A percentile compares a stretch with the other conserved stretches of the same genome.
Conservation (phyloP, 2,113 vertebrate species). For the Tor tambroides region DNA sequence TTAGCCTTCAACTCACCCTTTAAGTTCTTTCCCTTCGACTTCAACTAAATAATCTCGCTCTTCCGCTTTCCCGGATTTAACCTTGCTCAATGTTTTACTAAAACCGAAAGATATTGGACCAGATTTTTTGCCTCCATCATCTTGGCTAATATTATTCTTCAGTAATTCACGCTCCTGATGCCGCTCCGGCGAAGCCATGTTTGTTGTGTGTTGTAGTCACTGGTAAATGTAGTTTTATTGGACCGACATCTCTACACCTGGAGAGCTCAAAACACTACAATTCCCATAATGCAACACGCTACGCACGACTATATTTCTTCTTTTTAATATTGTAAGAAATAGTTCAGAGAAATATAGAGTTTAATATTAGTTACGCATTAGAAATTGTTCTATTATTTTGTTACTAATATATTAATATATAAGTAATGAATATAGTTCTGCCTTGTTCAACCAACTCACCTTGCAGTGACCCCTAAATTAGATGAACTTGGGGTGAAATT, state of each 20-base stretch:
- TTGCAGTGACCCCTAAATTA: not conserved
- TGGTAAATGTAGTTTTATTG: conserved; percentile 69
- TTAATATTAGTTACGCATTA: not conserved
- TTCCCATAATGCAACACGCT: conserved; percentile 53
- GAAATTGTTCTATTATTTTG: not conserved
- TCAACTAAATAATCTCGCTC: conserved; percentile 77
- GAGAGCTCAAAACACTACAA: conserved; percentile 49
- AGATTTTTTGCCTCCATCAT: conserved; percentile 64
- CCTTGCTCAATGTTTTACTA: conserved; percentile 75
- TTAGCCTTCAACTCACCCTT: conserved; percentile 70
- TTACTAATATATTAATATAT: not conserved
- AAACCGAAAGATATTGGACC: conserved; percentile 80
- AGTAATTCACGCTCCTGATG: conserved; percentile 23
- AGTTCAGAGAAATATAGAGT: not conserved
- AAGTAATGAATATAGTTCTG: not conserved
- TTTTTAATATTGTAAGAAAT: not conserved
- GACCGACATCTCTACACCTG: accelerated
- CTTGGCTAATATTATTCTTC: not conserved
- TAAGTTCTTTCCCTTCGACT: conserved; percentile 75
- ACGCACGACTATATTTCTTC: not conserved
- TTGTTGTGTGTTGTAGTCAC: conserved; percentile 53
- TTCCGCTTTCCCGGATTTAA: conserved; percentile 63
- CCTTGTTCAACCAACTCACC: not conserved
- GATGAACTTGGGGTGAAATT: not conserved
- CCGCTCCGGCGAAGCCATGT: conserved; percentile 72